A percentile compares a stretch with the other conserved stretches of the same genome.
Conservation (phyloP, 2,113 vertebrate species). For the Mormoops blainvillei region DNA sequence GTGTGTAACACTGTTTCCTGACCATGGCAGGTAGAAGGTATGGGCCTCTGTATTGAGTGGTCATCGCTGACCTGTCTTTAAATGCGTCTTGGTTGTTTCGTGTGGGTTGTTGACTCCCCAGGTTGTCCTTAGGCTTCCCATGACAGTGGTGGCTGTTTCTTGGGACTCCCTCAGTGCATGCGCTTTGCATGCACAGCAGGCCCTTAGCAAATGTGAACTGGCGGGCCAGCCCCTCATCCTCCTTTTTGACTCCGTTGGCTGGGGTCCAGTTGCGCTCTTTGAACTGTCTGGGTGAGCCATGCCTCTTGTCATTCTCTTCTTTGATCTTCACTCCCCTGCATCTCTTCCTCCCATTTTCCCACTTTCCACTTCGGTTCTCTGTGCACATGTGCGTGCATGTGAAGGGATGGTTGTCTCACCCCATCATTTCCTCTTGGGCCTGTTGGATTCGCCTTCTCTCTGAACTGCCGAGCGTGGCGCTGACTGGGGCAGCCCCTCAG, state of each 20-base stretch:
- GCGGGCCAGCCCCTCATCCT: background rate
- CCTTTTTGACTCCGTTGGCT: background rate
- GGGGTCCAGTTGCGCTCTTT: background rate
- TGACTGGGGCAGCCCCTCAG: background rate
- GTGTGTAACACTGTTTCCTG: background rate
- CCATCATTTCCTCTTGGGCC: background rate
- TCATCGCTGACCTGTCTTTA: background rate
- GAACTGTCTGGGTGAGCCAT: background rate
- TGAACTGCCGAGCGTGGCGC: background rate
- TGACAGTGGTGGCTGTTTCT: background rate
- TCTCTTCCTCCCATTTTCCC: background rate
- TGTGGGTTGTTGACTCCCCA: background rate
- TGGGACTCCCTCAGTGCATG: background rate
- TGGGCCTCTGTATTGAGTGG: background rate
- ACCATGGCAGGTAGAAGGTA: background rate
- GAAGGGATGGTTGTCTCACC: background rate
- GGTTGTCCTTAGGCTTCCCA: background rate
- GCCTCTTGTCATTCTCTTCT: background rate
- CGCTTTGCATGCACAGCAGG: background rate
- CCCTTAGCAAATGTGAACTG: background rate
- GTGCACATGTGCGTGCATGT: fast-evolving
- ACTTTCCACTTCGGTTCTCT: background rate
- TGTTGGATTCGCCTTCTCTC: background rate
- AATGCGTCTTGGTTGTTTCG: background rate
- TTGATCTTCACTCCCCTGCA: background rate